Conservation (phyloP, 2,888 invertebrate genomes). For the Apamea anceps region DNA sequence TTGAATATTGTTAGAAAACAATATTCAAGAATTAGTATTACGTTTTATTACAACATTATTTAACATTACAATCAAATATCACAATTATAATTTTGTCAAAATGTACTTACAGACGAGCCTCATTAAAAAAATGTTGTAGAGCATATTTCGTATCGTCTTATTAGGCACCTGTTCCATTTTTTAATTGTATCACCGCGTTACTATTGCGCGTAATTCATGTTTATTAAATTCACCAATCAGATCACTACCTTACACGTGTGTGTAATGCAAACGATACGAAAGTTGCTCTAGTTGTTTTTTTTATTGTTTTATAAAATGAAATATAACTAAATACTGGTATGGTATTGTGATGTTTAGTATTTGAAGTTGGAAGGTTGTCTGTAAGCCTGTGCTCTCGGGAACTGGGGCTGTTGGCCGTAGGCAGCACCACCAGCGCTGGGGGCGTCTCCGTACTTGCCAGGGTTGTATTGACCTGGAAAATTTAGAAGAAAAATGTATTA, state of each 20-base stretch:
- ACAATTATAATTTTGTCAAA: slow-evolving; percentile 55
- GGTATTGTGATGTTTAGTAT: slow-evolving; percentile 74
- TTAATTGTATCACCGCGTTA: slow-evolving; percentile 3
- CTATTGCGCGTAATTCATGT: slow-evolving; percentile 1
- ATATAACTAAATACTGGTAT: slow-evolving; percentile 57
- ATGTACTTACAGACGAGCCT: slow-evolving; percentile 60
- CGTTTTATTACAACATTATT: no score
- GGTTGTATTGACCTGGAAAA: slow-evolving; percentile 87
- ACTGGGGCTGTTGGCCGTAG: slow-evolving; percentile 72
- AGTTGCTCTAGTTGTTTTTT: slow-evolving; percentile 64
- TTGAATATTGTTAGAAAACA: slow-evolving; percentile 19
- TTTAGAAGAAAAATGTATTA: neutral
- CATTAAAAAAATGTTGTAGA: slow-evolving; percentile 43
- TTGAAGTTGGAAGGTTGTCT: slow-evolving; percentile 81
- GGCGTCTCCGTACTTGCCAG: slow-evolving; percentile 83
- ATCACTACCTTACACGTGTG: slow-evolving; percentile 15
- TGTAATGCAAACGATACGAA: slow-evolving; percentile 51
- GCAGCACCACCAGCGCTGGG: slow-evolving; percentile 64
- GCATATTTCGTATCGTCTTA: slow-evolving; percentile 47
- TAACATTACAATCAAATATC: slow-evolving; percentile 63
- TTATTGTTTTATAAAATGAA: slow-evolving; percentile 54
- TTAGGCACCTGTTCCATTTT: slow-evolving; percentile 31
- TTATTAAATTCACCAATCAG: slow-evolving; percentile 53
- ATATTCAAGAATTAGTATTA: no score
- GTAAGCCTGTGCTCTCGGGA: slow-evolving; percentile 82